phyloP scores from a whole-genome alignment of 2,888 invertebrate genomes.

The Esperia sulphurella region DNA sequence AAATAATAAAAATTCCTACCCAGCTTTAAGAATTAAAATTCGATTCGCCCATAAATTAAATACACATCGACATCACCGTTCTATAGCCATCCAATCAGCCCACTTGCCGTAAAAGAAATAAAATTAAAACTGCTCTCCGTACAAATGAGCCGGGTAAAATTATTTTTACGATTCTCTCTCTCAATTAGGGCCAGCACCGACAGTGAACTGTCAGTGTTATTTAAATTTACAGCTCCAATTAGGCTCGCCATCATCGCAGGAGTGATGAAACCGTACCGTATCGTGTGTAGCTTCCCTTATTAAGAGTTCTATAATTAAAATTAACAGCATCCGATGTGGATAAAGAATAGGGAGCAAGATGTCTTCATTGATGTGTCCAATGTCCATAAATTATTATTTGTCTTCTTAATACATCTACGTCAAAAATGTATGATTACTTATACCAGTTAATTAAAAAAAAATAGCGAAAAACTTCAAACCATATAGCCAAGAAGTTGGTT shows the following conservation, averaged over 20 bases:
- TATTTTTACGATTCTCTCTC: conserved; percentile 76
- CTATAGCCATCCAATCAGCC: conserved; percentile 58
- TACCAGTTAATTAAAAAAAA: no score
- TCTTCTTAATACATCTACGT: no score
- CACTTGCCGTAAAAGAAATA: conserved; percentile 59
- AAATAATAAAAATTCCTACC: not conserved
- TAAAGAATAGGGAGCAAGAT: conserved; percentile 41
- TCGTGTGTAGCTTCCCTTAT: conserved; percentile 71
- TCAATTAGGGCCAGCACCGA: conserved; percentile 72
- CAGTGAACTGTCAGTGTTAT: conserved; percentile 75
- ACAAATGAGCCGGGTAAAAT: conserved; percentile 76
- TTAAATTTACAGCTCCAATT: conserved; percentile 78
- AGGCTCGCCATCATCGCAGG: conserved; percentile 69
- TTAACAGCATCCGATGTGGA: conserved; percentile 53
- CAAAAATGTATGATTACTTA: no score
- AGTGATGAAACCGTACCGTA: conserved; percentile 68
- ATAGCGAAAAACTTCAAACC: no score
- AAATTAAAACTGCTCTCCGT: conserved; percentile 65
- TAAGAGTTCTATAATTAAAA: conserved; percentile 76
- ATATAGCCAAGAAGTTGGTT: no score
- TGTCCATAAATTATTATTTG: conserved; percentile 6
- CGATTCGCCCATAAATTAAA: conserved; percentile 54
- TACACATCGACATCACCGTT: conserved; percentile 29
- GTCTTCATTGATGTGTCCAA: conserved; percentile 34
- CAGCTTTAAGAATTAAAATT: conserved; percentile 31